Evolutionary conservation across 2,888 invertebrate species (phyloP).

Genomic region (Habrosyne pyritoides): DNA sequence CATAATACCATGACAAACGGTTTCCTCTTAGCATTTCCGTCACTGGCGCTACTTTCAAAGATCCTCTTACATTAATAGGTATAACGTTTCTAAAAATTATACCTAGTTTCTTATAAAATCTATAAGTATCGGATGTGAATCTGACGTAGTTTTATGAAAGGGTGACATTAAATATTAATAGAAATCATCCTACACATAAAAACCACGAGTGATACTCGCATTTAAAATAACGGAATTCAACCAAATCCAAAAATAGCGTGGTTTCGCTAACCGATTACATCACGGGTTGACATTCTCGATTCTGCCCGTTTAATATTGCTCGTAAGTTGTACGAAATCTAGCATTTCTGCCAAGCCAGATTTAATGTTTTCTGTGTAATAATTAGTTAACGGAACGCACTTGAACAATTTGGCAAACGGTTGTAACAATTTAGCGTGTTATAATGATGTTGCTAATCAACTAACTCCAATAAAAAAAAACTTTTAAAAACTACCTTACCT

Average conservation of each 20-base stretch:
- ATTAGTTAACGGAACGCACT: slow-evolving; percentile 49
- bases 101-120: not conserved
- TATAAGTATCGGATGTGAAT: not conserved
- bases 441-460: slow-evolving; percentile 12
- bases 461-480: too few relatives aligned
- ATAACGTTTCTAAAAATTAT: not conserved
- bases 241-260: slow-evolving; percentile 65
- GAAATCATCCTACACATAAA: slow-evolving; percentile 44
- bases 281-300: slow-evolving; percentile 66
- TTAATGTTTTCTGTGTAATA: slow-evolving; percentile 67
- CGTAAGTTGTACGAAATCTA: slow-evolving; percentile 59
- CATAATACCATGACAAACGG: too few relatives aligned
- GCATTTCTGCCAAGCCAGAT: slow-evolving; percentile 67
- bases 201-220: slow-evolving; percentile 34
- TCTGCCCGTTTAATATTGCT: slow-evolving; percentile 62
- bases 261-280: slow-evolving; percentile 68
- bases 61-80: not conserved
- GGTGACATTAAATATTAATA: slow-evolving; percentile 30
- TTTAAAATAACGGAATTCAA: slow-evolving; percentile 64
- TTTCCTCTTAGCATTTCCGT: too few relatives aligned
- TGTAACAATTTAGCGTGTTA: slow-evolving; percentile 10
- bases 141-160: slow-evolving; percentile 6
- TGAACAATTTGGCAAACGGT: slow-evolving; percentile 47
- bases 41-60: too few relatives aligned
- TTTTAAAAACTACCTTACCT: slow-evolving; percentile 31